phyloP scores from a whole-genome alignment of 2,113 vertebrate genomes.

The Urocolius indicus region DNA sequence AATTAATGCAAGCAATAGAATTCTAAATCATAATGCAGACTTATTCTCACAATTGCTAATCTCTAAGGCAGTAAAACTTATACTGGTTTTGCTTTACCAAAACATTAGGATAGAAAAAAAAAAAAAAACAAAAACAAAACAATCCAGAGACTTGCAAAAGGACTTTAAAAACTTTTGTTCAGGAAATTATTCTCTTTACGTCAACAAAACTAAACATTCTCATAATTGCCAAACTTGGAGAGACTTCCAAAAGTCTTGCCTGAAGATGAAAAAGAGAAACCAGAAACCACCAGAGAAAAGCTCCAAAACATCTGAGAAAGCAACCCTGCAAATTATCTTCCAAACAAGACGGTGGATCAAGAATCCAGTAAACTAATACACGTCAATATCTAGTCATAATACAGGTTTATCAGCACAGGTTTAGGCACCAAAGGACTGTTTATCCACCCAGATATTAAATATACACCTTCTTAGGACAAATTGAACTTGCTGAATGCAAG shows the following conservation, averaged over 20 bases:
- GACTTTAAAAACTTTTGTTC: background rate
- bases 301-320: background rate
- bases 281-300: background rate
- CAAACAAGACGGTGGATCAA: background rate
- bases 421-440: background rate
- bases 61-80: background rate
- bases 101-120: background rate
- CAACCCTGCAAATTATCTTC: background rate
- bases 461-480: background rate
- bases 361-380: background rate
- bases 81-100: background rate
- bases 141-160: background rate
- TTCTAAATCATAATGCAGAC: background rate
- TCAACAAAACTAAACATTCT: too few species aligned
- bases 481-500: background rate
- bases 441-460: background rate
- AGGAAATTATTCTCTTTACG: constrained; percentile 1
- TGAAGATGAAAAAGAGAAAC: background rate
- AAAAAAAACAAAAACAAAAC: too few species aligned
- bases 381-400: background rate
- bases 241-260: background rate
- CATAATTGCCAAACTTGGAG: background rate
- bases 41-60: background rate
- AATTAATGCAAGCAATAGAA: background rate
- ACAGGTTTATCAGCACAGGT: background rate